phyloP scores from a whole-genome alignment of 2,113 vertebrate species.

The Dicentrarchus labrax region DNA sequence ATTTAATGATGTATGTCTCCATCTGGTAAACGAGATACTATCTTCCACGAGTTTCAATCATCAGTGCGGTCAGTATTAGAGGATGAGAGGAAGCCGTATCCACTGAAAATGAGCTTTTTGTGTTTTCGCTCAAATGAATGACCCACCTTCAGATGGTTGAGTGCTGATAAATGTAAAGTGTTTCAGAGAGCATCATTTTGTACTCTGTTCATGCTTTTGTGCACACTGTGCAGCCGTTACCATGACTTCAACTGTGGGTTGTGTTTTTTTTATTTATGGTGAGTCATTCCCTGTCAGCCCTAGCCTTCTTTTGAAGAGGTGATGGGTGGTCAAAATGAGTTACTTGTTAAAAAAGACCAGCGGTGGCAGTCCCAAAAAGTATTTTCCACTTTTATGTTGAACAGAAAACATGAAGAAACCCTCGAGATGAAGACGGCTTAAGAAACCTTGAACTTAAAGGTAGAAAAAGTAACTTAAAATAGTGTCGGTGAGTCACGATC shows the following conservation, averaged over 20 bases:
- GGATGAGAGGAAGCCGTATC: not conserved
- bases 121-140: slow-evolving; percentile 36
- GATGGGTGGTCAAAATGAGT: slow-evolving; percentile 37
- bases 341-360: slow-evolving; percentile 22
- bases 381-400: not conserved
- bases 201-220: slow-evolving; percentile 45
- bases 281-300: slow-evolving; percentile 57
- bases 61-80: slow-evolving; percentile 1
- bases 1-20: slow-evolving; percentile 32
- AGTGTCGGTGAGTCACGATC: slow-evolving; percentile 18
- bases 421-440: slow-evolving; percentile 8
- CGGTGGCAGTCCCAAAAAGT: not conserved
- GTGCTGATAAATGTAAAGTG: slow-evolving; percentile 39
- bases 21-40: not conserved
- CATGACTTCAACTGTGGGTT: slow-evolving; percentile 37
- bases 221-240: slow-evolving; percentile 34
- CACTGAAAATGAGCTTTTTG: not conserved
- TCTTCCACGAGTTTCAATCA: not conserved
- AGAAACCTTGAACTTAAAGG: not conserved
- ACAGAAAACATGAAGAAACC: not conserved
- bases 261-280: slow-evolving; percentile 36
- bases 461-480: not conserved
- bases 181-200: slow-evolving; percentile 12
- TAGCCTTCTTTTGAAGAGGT: slow-evolving; percentile 33
- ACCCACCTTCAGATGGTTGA: slow-evolving; percentile 21